These are phyloP conservation scores for Philotrypesis tridentata DNA, from an alignment of 1,140 invertebrate species.

Conservation along the genomic window DNA sequence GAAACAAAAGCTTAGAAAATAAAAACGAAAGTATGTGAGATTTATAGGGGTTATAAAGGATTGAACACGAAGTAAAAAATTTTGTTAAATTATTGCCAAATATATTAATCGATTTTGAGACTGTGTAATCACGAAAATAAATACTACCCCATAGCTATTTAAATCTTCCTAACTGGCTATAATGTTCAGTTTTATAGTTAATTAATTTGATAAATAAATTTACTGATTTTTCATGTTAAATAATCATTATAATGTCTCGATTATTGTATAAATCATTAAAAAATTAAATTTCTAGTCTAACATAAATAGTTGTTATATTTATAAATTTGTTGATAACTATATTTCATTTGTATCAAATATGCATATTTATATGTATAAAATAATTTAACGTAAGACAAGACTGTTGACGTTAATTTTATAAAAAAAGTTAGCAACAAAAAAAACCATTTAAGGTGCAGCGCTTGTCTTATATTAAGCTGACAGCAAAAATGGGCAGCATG, in stretches of 20 bases:
- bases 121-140: background rate
- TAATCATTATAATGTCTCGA: background rate
- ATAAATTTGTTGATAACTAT: conserved; percentile 22
- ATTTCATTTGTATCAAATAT: conserved; percentile 1
- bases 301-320: conserved; percentile 11
- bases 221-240: background rate
- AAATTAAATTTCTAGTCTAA: conserved; percentile 39
- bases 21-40: conserved; percentile 1
- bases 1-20: background rate
- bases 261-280: conserved; percentile 10
- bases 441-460: background rate
- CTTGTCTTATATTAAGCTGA: conserved; percentile 16
- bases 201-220: background rate
- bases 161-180: background rate
- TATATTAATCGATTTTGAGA: background rate
- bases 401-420: conserved; percentile 50
- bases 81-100: background rate
- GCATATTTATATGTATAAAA: conserved; percentile 16
- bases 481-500: background rate
- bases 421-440: background rate
- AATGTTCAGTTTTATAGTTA: background rate
- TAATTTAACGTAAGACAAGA: conserved; percentile 15
- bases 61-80: background rate
- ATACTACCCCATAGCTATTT: background rate
- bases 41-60: background rate